Conservation (phyloP, 2,797 vertebrate species). For the Triplophysa yarkandensis region DNA sequence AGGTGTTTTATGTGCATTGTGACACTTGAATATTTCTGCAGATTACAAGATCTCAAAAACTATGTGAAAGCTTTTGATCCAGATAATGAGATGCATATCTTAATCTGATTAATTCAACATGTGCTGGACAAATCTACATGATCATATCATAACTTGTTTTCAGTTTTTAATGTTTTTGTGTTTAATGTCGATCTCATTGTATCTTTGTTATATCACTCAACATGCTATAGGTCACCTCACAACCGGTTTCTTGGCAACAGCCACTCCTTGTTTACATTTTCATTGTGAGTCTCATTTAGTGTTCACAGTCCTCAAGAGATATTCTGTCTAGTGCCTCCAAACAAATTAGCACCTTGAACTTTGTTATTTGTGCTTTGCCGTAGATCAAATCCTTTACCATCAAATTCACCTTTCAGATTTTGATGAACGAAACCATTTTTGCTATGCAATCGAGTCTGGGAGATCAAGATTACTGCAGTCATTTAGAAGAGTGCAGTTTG, state of each 20-base stretch:
- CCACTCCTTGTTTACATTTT: conserved; percentile 80
- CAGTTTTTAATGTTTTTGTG: background rate
- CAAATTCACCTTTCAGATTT: conserved; percentile 9
- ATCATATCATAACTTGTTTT: background rate
- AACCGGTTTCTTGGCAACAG: conserved; percentile 74
- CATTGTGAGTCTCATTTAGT: conserved; percentile 66
- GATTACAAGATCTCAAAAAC: background rate
- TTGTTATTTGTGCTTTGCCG: conserved; percentile 16
- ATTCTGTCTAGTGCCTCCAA: conserved; percentile 25
- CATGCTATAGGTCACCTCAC: conserved; percentile 66
- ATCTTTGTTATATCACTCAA: conserved; percentile 53
- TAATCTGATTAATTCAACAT: no score
- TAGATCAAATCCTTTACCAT: conserved; percentile 17
- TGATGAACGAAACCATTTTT: conserved; percentile 4
- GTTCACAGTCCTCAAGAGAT: conserved; percentile 56
- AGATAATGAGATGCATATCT: no score
- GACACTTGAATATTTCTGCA: background rate
- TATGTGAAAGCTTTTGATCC: background rate
- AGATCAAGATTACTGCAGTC: background rate
- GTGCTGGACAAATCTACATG: background rate
- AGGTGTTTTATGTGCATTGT: background rate
- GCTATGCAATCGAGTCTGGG: background rate
- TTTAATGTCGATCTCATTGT: conserved; percentile 23
- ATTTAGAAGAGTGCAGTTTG: background rate
- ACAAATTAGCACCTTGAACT: conserved; percentile 29